Evolutionary conservation across 2,797 vertebrate genomes (phyloP).

Genomic region (Momotus momota): DNA sequence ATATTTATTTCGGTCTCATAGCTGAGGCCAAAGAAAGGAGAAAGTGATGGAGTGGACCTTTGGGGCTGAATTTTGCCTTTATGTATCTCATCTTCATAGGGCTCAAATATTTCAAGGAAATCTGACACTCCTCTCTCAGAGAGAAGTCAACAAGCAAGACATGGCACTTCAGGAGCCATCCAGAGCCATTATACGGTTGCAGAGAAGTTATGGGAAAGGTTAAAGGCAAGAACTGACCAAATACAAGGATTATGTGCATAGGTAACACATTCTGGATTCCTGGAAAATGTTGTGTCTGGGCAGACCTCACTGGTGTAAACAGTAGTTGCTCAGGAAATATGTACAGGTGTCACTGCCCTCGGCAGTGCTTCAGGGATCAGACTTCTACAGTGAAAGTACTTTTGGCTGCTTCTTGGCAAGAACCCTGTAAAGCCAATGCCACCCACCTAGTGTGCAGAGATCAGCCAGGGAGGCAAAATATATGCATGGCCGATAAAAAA

Average conservation of each 20-base stretch:
- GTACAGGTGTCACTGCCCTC: conserved; percentile 1
- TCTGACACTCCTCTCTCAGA: not conserved
- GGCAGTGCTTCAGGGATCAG: conserved; percentile 4
- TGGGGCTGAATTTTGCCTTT: not conserved
- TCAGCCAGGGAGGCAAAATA: not conserved
- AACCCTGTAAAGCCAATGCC: conserved; percentile 23
- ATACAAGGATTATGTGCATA: not conserved
- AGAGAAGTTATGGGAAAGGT: not conserved
- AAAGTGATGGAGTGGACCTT: not conserved
- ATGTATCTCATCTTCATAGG: not conserved
- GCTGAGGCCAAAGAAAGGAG: not conserved
- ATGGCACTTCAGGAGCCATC: not conserved
- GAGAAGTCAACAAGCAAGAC: not conserved
- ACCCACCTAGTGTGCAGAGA: conserved; percentile 14
- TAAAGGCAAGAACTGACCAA: not conserved
- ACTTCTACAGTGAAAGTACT: not conserved
- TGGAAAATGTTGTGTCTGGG: not conserved
- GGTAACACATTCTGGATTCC: not conserved
- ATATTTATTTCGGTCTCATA: not conserved
- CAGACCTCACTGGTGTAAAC: not conserved
- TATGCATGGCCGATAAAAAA: not conserved
- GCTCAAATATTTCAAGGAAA: not conserved
- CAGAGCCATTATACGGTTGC: not conserved
- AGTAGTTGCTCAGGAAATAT: conserved; percentile 3
- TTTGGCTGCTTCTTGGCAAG: conserved; percentile 36